phyloP scores from a whole-genome alignment of 53 echinoderm and acorn worm genomes.

The Glandiceps talaboti region DNA sequence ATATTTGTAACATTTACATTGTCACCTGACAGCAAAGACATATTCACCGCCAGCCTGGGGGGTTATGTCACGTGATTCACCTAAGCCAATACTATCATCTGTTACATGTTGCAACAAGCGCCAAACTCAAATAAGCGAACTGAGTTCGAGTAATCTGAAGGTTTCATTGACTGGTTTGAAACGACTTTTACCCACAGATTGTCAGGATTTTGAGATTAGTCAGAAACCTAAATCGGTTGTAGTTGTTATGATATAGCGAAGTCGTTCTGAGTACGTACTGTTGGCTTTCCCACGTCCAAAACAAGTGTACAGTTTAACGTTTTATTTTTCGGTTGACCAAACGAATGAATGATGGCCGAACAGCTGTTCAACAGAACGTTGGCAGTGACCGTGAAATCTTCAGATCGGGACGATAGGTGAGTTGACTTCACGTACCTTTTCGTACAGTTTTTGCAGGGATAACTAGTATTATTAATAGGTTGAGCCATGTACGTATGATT shows the following conservation, averaged over 20 bases:
- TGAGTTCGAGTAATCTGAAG: no score
- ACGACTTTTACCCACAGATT: background rate
- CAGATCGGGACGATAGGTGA: conserved; percentile 66
- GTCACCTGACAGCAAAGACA: no score
- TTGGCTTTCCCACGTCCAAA: no score
- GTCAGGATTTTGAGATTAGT: background rate
- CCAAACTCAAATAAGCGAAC: background rate
- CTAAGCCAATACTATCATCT: background rate
- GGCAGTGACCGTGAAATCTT: conserved; percentile 40
- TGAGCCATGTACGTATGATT: no score
- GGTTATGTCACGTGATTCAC: background rate
- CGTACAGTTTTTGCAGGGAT: no score
- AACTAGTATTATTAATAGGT: no score
- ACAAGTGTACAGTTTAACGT: background rate
- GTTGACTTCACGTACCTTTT: background rate
- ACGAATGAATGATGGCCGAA: conserved; percentile 41
- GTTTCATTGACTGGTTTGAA: no score
- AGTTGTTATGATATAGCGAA: no score
- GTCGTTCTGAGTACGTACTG: no score
- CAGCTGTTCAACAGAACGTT: conserved; percentile 48
- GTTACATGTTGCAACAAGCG: background rate
- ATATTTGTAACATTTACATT: no score
- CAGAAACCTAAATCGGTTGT: no score
- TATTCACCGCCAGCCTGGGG: background rate
- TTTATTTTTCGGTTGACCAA: background rate